Base-by-base conservation (phyloP, 2,797 vertebrate genomes). In the Eurystomus glaucurus region DNA sequence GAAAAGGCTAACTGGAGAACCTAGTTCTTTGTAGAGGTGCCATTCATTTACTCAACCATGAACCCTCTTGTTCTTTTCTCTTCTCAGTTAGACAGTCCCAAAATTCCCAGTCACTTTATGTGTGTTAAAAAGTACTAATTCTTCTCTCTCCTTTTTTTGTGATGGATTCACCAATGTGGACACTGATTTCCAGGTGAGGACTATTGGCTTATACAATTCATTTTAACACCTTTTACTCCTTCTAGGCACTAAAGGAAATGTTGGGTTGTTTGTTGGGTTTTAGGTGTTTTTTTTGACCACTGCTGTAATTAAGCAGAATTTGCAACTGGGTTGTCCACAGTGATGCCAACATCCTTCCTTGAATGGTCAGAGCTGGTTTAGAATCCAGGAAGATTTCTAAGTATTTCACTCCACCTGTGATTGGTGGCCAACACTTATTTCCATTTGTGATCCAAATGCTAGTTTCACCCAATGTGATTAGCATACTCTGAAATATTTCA, bases 201-300 rank as follows among this genome's bases (percentile, higher is more conserved):
- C 26, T 46, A 7, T 14, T 37, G 11, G 13, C 6, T 74, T 64
- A 57, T 16, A 41, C 72, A 70, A 50, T 65, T 25, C 5, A 22
- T 52, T 87, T 77, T 79, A 69, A 33, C 28, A 39, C 10, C 21
- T 83, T 71, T 71, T 61, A 81, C 28, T 75, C 5, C 11, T 91
- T n/a, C 46, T 41, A 4, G 26, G 10, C 12, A 58, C 7, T 51
- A 65, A 54, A 7, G 8, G 14, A 77, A 46, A 31, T 21, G 77
- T 45, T 31, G 2, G 4, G 13, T 72, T 72, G 4, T 80, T n/a
- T 54, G 4, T 45, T 75, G 29, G 7, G 4, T n/a, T 43, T 58
- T 5, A 4, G 1, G 0, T 9, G 75, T 72, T 31, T 69, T 75
- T 88, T 48, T 39, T 85, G 21, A 64, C 20, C 0, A 0, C 7